Conservation (phyloP, 2,113 vertebrate species). For the Callaeas wilsoni region DNA sequence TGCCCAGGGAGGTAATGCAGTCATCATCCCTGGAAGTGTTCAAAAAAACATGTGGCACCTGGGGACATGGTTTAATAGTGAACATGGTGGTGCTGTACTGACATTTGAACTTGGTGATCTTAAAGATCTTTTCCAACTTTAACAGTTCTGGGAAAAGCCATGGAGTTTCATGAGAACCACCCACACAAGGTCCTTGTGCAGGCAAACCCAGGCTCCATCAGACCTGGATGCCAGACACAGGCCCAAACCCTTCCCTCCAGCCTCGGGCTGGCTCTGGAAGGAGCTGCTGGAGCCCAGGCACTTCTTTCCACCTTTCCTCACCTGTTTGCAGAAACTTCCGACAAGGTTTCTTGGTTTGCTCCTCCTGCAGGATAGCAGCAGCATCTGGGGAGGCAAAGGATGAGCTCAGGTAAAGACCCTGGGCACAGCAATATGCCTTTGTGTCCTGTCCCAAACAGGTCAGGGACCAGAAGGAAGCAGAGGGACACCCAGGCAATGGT, state of each 20-base stretch:
- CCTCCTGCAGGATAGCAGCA: constrained; percentile 76
- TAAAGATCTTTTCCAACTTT: background rate
- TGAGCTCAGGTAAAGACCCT: background rate
- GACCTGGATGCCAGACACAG: background rate
- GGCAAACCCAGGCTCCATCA: background rate
- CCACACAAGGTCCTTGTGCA: background rate
- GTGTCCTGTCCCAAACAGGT: background rate
- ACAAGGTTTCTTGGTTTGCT: constrained; percentile 79
- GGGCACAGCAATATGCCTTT: background rate
- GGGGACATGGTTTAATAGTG: background rate
- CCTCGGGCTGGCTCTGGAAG: background rate
- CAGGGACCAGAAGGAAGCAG: background rate
- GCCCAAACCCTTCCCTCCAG: background rate
- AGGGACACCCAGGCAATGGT: background rate
- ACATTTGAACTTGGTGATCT: background rate
- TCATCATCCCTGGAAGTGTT: background rate
- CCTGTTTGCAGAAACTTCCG: constrained; percentile 79
- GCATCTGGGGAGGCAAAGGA: constrained; percentile 56
- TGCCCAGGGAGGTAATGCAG: background rate
- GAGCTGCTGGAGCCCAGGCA: background rate
- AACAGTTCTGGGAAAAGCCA: background rate
- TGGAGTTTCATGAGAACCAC: accelerated
- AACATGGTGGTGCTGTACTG: background rate
- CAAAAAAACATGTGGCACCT: background rate
- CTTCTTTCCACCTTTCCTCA: background rate